Evolutionary conservation across 2,797 vertebrate genomes (phyloP).

Genomic region (Semotilus atromaculatus): DNA sequence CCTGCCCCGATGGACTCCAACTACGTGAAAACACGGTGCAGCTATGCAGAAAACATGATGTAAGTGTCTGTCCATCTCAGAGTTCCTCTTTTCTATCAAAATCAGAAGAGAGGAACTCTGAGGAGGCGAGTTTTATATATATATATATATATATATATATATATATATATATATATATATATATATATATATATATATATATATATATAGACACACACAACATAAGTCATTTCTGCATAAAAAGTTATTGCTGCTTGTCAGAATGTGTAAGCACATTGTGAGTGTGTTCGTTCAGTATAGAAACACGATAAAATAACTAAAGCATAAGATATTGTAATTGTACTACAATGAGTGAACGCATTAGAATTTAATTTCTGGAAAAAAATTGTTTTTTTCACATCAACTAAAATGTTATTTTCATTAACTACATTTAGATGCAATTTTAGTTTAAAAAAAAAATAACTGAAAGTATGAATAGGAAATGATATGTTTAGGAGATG

Average conservation of each 20-base stretch:
- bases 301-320: too few species aligned
- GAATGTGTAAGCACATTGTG: too few species aligned
- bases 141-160: too few species aligned
- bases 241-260: too few species aligned
- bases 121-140: too few species aligned
- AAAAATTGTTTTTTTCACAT: not conserved
- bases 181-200: too few species aligned
- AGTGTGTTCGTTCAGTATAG: too few species aligned
- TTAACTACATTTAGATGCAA: not conserved
- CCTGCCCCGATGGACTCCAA: slow-evolving; percentile 72
- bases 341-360: not conserved
- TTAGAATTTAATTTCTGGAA: not conserved
- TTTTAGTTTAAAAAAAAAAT: not conserved
- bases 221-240: too few species aligned
- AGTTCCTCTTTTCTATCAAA: slow-evolving; percentile 38
- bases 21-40: slow-evolving; percentile 75
- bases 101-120: too few species aligned
- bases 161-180: too few species aligned
- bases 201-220: too few species aligned
- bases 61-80: slow-evolving; percentile 72
- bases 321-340: not conserved
- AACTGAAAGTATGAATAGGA: not conserved
- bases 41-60: slow-evolving; percentile 75
- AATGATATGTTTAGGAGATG: too few species aligned
- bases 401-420: not conserved